Evolutionary conservation across 2,888 invertebrate species (phyloP).

Genomic region (Harpagoxenus sublaevis): DNA sequence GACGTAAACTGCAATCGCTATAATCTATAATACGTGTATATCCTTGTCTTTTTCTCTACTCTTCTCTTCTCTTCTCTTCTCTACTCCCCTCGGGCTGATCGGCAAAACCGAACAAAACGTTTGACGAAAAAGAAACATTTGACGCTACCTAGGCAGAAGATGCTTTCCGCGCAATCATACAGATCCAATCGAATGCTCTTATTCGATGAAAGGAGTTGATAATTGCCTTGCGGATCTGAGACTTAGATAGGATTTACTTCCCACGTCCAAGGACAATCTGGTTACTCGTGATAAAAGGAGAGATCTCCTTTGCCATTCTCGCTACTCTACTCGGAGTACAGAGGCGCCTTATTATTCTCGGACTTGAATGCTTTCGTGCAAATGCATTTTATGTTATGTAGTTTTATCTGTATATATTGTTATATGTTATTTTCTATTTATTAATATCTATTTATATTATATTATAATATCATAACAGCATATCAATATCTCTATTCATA

Average conservation of each 20-base stretch:
- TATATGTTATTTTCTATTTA: not conserved
- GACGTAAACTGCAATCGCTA: not conserved
- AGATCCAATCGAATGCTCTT: conserved; percentile 24
- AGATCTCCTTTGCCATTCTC: not conserved
- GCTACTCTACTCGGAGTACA: not conserved
- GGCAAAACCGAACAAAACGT: not conserved
- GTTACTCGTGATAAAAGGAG: conserved; percentile 26
- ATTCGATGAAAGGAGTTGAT: conserved; percentile 32
- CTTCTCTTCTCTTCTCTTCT: not conserved
- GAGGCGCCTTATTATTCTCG: not conserved
- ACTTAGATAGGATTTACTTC: conserved; percentile 25
- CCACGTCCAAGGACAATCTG: conserved; percentile 14
- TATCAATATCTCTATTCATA: not conserved
- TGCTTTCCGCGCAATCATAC: conserved; percentile 29
- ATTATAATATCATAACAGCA: not conserved
- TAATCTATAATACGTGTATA: conserved; percentile 8
- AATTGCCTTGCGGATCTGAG: conserved; percentile 28
- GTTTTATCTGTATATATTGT: not conserved
- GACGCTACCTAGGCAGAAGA: not conserved
- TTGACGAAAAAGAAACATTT: conserved; percentile 30
- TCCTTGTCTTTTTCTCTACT: not conserved
- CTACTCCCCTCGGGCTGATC: not conserved
- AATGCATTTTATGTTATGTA: not conserved
- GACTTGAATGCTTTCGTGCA: not conserved
- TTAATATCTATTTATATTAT: not conserved